Percentiles rank a stretch among this genome's conserved stretches.
Conservation (phyloP, 2,888 invertebrate species). For the Dicranocentrus wangi region DNA sequence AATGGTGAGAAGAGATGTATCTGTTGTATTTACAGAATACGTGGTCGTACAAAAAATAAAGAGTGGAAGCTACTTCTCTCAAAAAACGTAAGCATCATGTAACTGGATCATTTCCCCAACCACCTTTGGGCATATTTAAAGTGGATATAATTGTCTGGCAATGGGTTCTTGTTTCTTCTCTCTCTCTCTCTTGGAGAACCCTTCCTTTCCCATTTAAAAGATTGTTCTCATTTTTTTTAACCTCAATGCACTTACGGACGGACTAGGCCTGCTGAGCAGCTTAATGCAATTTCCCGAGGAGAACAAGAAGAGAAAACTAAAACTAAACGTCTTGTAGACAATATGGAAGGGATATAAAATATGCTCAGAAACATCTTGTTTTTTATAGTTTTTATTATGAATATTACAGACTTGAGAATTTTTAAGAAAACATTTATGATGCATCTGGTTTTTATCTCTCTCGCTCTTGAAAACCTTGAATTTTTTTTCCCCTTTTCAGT, state of each 20-base stretch:
- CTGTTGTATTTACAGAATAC: no score
- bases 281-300: slow-evolving; percentile 47
- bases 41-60: no score
- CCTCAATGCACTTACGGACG: slow-evolving; percentile 53
- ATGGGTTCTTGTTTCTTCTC: no score
- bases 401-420: not conserved
- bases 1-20: no score
- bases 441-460: not conserved
- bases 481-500: no score
- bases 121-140: slow-evolving; percentile 59
- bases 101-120: slow-evolving; percentile 45
- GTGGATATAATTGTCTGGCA: slow-evolving; percentile 56
- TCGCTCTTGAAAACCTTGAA: not conserved
- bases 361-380: not conserved
- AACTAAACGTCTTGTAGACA: not conserved
- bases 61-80: no score
- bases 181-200: slow-evolving; percentile 24
- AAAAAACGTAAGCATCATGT: no score
- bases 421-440: not conserved
- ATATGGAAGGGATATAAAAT: not conserved
- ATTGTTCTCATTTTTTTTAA: slow-evolving; percentile 57
- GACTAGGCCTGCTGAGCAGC: slow-evolving; percentile 38
- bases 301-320: not conserved
- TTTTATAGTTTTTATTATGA: not conserved
- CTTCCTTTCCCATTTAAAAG: slow-evolving; percentile 45